Evolutionary conservation across 1,140 invertebrate genomes (phyloP).

Genomic region (Drosophila subpulchrella): DNA sequence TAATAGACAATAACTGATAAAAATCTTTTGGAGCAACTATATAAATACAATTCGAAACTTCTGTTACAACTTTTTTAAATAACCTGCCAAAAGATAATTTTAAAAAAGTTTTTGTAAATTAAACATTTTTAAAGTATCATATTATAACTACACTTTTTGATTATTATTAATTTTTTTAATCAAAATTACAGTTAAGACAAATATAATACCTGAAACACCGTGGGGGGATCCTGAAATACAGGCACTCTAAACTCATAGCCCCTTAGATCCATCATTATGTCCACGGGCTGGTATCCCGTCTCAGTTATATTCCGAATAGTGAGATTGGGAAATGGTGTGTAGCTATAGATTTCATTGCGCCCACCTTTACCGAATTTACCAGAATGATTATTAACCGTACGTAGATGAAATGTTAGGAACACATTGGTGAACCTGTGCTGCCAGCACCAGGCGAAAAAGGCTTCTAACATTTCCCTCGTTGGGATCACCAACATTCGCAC

Average conservation of each 20-base stretch:
- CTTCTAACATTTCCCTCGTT: not conserved
- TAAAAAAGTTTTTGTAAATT: too few relatives aligned
- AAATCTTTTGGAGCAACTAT: too few relatives aligned
- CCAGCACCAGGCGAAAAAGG: conserved; percentile 66
- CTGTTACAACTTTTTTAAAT: too few relatives aligned
- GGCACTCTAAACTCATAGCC: conserved; percentile 54
- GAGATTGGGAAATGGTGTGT: conserved; percentile 59
- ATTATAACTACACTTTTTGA: too few relatives aligned
- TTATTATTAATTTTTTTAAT: too few relatives aligned
- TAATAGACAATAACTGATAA: too few relatives aligned
- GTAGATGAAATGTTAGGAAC: conserved; percentile 18
- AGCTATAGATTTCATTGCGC: conserved; percentile 39
- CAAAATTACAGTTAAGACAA: not conserved
- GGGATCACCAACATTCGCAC: not conserved
- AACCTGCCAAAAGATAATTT: too few relatives aligned
- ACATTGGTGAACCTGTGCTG: conserved; percentile 50
- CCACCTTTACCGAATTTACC: not conserved
- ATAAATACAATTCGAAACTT: too few relatives aligned
- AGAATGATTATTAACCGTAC: not conserved
- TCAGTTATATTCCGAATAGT: conserved; percentile 33
- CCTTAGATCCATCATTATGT: conserved; percentile 27
- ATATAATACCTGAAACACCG: conserved; percentile 43
- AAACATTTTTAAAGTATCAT: too few relatives aligned
- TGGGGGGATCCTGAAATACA: conserved; percentile 42
- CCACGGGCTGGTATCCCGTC: conserved; percentile 3